Conservation (phyloP, 2,113 vertebrate genomes). For the Elaphurus davidianus region DNA sequence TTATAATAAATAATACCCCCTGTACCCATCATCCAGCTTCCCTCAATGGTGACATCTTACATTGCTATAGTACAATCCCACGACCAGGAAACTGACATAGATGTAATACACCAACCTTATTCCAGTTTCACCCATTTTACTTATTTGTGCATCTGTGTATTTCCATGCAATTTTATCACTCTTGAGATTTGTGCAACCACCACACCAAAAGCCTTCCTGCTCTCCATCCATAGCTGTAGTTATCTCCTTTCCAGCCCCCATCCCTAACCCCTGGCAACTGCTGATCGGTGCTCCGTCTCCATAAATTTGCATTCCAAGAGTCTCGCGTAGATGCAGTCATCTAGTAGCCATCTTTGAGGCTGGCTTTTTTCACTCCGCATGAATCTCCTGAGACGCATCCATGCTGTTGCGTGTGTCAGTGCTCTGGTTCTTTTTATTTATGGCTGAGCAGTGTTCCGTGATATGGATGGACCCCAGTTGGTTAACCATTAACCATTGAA, state of each 20-base stretch:
- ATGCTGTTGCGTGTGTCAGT: accelerated
- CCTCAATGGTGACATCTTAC: background rate
- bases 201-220: background rate
- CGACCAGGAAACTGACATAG: background rate
- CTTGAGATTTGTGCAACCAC: accelerated
- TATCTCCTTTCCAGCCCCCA: background rate
- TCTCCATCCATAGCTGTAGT: accelerated
- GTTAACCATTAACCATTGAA: accelerated
- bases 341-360: background rate
- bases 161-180: background rate
- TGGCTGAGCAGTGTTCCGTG: background rate
- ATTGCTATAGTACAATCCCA: background rate
- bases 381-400: background rate
- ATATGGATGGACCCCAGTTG: accelerated
- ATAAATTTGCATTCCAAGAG: background rate
- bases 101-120: background rate
- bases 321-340: accelerated
- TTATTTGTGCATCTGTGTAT: background rate
- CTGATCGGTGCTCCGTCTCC: background rate
- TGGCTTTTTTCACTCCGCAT: background rate
- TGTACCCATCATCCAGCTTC: background rate
- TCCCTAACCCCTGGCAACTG: background rate
- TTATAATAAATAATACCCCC: background rate
- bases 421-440: background rate
- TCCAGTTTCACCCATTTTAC: background rate